Percentiles rank a stretch among this genome's conserved stretches.
Evolutionary conservation across 2,113 vertebrate species (phyloP).

Genomic region (Heliornis fulica): DNA sequence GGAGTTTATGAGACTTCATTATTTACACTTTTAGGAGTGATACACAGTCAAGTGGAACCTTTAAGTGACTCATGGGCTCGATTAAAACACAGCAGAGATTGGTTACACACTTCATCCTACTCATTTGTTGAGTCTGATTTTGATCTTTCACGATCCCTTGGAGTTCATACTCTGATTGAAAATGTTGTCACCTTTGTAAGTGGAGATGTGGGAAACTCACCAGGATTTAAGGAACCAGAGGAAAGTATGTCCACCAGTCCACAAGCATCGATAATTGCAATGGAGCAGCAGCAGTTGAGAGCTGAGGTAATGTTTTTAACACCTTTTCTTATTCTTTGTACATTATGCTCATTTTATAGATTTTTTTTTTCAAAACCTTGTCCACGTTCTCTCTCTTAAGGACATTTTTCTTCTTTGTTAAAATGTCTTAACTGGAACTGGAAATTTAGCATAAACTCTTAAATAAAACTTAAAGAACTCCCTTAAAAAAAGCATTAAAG

Average conservation of each 20-base stretch:
- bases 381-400: not conserved
- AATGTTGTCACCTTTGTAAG: constrained; percentile 94
- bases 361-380: not conserved
- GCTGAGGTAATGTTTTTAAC: constrained; percentile 83
- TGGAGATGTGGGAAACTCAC: constrained; percentile 87
- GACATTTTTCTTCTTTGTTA: not conserved
- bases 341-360: not conserved
- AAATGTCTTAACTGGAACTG: not conserved
- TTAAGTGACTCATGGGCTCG: constrained; percentile 90
- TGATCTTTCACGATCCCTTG: constrained; percentile 86
- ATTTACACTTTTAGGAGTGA: constrained; percentile 63
- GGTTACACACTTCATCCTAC: constrained; percentile 77
- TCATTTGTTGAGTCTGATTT: constrained; percentile 86
- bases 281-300: constrained; percentile 94
- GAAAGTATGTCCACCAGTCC: constrained; percentile 95
- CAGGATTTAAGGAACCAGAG: constrained; percentile 94
- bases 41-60: constrained; percentile 77
- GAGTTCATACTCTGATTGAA: constrained; percentile 89
- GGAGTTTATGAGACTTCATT: constrained; percentile 20
- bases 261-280: constrained; percentile 88
- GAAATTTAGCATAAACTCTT: not conserved
- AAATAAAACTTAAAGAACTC: not conserved
- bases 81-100: constrained; percentile 84
- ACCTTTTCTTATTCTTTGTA: not conserved
- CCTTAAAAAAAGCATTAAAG: accelerated